Evolutionary conservation across 2,888 invertebrate genomes (phyloP).

Genomic region (Caprella mutica): DNA sequence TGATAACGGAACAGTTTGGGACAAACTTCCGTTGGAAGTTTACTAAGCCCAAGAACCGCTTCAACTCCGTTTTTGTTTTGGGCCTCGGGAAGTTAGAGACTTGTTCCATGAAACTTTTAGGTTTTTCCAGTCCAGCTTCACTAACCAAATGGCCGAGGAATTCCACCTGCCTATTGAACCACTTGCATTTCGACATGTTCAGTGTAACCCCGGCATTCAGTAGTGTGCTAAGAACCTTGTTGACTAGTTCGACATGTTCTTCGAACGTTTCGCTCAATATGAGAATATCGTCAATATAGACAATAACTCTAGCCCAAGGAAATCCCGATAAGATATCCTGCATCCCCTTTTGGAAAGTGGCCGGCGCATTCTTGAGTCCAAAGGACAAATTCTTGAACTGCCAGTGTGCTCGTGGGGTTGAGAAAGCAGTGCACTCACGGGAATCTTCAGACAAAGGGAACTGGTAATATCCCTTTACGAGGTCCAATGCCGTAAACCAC

Average conservation of each 20-base stretch:
- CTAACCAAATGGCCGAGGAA: background rate
- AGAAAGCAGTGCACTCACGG: background rate
- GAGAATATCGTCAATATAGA: slow-evolving; percentile 1
- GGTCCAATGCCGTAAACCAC: background rate
- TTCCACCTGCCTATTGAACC: background rate
- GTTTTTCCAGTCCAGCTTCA: background rate
- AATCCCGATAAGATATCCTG: background rate
- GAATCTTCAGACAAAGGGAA: background rate
- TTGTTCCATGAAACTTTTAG: background rate
- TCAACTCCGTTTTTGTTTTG: background rate
- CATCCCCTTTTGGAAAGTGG: background rate
- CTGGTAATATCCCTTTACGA: background rate
- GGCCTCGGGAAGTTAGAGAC: background rate
- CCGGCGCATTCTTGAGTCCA: background rate
- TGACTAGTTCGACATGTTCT: background rate
- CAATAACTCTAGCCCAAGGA: background rate
- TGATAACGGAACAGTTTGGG: background rate
- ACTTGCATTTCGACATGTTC: background rate
- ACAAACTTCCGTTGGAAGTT: background rate
- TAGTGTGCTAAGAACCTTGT: background rate
- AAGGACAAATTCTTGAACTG: background rate
- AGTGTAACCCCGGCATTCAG: background rate
- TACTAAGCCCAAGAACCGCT: background rate
- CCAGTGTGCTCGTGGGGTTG: background rate
- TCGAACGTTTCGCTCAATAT: background rate